Percentiles rank a stretch among this genome's conserved stretches.
phyloP scores from a whole-genome alignment of 2,113 vertebrate species.

The Psittacula cyanocephala region DNA sequence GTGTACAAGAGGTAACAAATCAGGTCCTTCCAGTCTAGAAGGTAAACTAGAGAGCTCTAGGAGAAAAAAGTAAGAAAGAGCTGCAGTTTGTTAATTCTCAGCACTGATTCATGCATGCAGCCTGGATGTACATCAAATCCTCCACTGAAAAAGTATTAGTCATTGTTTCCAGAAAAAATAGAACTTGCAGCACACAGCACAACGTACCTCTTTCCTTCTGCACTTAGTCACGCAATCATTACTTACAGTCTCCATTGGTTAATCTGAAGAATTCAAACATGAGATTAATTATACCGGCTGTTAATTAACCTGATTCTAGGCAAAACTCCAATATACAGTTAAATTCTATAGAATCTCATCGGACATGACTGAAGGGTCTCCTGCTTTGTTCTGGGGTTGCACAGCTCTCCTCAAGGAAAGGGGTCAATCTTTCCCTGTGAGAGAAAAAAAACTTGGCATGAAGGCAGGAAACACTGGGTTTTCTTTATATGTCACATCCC shows the following conservation, averaged over 20 bases:
- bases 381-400: background rate
- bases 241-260: background rate
- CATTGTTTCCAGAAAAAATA: conserved; percentile 34
- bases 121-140: conserved; percentile 4
- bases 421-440: background rate
- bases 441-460: background rate
- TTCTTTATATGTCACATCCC: conserved; percentile 1
- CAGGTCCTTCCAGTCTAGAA: background rate
- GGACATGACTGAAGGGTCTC: background rate
- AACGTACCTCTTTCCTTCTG: background rate
- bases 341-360: background rate
- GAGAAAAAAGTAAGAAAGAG: background rate
- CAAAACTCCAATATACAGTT: background rate
- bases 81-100: background rate
- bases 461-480: background rate
- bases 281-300: background rate
- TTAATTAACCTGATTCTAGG: background rate
- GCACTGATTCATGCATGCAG: conserved; percentile 9
- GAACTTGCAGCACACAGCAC: conserved; percentile 26
- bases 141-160: background rate
- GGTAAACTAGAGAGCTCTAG: background rate
- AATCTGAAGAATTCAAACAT: background rate
- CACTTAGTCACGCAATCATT: background rate
- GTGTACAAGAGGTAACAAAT: background rate
- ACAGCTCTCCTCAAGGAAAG: background rate